phyloP scores from a whole-genome alignment of 2,113 vertebrate genomes.

The Pseudorasbora parva region DNA sequence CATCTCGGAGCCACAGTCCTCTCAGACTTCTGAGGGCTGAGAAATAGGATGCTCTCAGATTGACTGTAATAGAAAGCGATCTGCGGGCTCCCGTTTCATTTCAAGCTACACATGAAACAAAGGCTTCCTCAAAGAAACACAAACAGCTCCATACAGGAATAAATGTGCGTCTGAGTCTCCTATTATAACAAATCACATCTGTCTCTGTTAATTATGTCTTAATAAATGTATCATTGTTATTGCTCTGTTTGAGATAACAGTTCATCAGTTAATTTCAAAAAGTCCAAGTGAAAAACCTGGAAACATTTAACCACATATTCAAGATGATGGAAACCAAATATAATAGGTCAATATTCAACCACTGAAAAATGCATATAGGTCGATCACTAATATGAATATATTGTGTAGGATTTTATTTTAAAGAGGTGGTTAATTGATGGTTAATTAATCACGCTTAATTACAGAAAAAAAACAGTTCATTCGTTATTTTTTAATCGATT shows the following conservation, averaged over 20 bases:
- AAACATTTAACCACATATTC: not conserved
- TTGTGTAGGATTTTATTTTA: too few species aligned
- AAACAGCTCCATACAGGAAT: conserved; percentile 23
- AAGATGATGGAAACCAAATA: not conserved
- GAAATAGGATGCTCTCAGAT: conserved; percentile 17
- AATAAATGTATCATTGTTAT: not conserved
- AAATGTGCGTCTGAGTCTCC: not conserved
- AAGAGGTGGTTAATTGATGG: too few species aligned
- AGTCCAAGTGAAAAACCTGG: too few species aligned
- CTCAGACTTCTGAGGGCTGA: conserved; percentile 47
- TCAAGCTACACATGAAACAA: conserved; percentile 60
- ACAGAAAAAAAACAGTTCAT: too few species aligned
- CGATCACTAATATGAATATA: not conserved
- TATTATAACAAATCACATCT: not conserved
- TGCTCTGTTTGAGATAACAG: not conserved
- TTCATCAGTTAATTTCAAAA: not conserved
- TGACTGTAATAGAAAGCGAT: conserved; percentile 65
- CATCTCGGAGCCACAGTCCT: conserved; percentile 33
- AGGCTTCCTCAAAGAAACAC: conserved; percentile 61
- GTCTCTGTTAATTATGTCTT: not conserved
- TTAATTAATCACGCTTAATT: too few species aligned
- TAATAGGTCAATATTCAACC: not conserved
- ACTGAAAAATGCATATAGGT: not conserved
- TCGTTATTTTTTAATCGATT: too few species aligned
- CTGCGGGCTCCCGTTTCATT: conserved; percentile 58